Base-by-base conservation (phyloP, 2,888 invertebrate genomes). In the Drosophila stalkeri region DNA sequence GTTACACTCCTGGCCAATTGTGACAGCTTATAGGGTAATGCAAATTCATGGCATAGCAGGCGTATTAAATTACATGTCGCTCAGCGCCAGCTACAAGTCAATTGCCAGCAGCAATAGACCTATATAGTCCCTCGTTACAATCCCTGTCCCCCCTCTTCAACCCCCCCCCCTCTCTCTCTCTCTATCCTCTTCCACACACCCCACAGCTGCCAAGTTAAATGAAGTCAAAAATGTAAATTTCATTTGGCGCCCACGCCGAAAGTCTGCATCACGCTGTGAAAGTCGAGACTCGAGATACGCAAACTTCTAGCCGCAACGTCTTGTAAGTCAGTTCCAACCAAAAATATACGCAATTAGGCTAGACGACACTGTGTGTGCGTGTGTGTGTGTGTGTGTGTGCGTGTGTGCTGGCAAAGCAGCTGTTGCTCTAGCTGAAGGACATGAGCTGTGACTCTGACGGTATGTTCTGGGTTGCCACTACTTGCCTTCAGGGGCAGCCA, bases 161-260 rank as follows among this genome's bases (percentile, higher is more conserved):
- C 41, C 3, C 56, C 27, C 55, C 23, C 18, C 16, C 14, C 20
- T n/a, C n/a, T n/a, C n/a, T n/a, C n/a, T n/a, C n/a, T n/a, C n/a
- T n/a, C n/a, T n/a, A n/a, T n/a, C n/a, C n/a, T n/a, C n/a, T n/a
- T n/a, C 20, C 18, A 11, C 12, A 64, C 3, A 31, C 33, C 52
- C 54, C 43, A 63, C 64, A 79, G 77, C 73, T 83, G 77, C 65
- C 81, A 89, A 83, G 84, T 86, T 79, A 89, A 86, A 86, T 86
- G 86, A 79, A 89, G 89, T 86, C 85, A 85, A 73, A 86, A 86
- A 85, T 85, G 86, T 85, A 89, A 85, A 89, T 86, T 89, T 86
- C 84, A 84, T 83, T 85, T 81, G 67, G 65, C 68, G 56, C 57
- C 70, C 63, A 59, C 51, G 64, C 65, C 77, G 60, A 72, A 62